phyloP scores from a whole-genome alignment of 2,888 invertebrate genomes.

The Chaetogeoica ovagalla region DNA sequence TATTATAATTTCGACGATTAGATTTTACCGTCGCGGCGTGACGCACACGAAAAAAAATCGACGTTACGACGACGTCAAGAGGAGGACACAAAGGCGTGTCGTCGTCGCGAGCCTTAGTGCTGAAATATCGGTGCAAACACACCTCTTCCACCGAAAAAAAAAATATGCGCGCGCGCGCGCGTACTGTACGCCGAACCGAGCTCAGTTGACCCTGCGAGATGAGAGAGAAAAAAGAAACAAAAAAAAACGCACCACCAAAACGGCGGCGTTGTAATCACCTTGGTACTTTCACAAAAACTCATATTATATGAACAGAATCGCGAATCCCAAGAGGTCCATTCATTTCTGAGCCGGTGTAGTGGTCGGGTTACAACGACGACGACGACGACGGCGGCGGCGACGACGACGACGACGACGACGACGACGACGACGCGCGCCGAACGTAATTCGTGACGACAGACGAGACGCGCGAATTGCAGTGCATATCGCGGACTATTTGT shows the following conservation, averaged over 20 bases:
- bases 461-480: conserved; percentile 33
- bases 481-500: not conserved
- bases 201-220: conserved; percentile 47
- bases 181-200: conserved; percentile 28
- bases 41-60: no score
- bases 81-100: conserved; percentile 47
- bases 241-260: conserved; percentile 49
- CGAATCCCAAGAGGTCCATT: conserved; percentile 51
- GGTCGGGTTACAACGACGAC: conserved; percentile 37
- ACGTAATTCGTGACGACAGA: conserved; percentile 10
- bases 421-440: conserved; percentile 26
- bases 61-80: conserved; percentile 30
- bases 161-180: not conserved
- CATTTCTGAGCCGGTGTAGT: conserved; percentile 49
- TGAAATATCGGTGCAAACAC: conserved; percentile 9
- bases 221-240: conserved; percentile 13
- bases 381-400: no score
- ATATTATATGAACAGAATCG: conserved; percentile 51
- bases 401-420: no score
- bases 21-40: no score
- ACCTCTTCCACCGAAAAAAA: conserved; percentile 18
- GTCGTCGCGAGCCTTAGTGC: no score
- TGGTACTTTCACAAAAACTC: conserved; percentile 52
- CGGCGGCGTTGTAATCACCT: conserved; percentile 44
- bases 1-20: no score